Percentiles rank a stretch among this genome's conserved stretches.
Evolutionary conservation across 1,140 invertebrate genomes (phyloP).

Genomic region (Philopotamus ludificatus): DNA sequence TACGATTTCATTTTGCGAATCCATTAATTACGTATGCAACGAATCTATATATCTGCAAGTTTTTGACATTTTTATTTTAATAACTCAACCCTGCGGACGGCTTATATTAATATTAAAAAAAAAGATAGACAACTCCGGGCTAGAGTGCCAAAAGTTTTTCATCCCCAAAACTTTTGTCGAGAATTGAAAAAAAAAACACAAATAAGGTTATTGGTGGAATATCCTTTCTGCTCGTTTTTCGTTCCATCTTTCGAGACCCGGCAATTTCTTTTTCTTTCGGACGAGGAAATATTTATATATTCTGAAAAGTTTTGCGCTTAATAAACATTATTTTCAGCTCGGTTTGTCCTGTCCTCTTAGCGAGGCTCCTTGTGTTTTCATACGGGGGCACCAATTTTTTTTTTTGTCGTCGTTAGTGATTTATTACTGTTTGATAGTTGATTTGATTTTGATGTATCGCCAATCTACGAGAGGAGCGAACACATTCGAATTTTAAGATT

Average conservation of each 20-base stretch:
- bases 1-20: no score
- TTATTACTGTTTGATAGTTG: constrained; percentile 23
- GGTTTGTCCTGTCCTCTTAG: constrained; percentile 18
- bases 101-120: no score
- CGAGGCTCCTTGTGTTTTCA: neutral
- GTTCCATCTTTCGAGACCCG: neutral
- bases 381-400: neutral
- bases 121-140: neutral
- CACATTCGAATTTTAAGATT: no score
- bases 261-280: constrained; percentile 19
- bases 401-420: constrained; percentile 13
- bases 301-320: constrained; percentile 33
- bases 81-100: no score
- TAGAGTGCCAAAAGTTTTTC: neutral
- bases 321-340: constrained; percentile 35
- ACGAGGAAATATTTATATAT: constrained; percentile 28
- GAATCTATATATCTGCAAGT: no score
- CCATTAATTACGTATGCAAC: no score
- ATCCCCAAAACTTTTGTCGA: constrained; percentile 19
- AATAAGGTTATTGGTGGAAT: constrained; percentile 29
- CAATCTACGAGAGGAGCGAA: no score
- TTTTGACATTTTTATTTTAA: no score
- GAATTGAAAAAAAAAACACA: constrained; percentile 26
- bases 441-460: no score
- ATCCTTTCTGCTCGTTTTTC: neutral